These are phyloP conservation scores for Palythoa grandis DNA, from an alignment of 92 coral and sea anemone genomes.

Conservation along the genomic window DNA sequence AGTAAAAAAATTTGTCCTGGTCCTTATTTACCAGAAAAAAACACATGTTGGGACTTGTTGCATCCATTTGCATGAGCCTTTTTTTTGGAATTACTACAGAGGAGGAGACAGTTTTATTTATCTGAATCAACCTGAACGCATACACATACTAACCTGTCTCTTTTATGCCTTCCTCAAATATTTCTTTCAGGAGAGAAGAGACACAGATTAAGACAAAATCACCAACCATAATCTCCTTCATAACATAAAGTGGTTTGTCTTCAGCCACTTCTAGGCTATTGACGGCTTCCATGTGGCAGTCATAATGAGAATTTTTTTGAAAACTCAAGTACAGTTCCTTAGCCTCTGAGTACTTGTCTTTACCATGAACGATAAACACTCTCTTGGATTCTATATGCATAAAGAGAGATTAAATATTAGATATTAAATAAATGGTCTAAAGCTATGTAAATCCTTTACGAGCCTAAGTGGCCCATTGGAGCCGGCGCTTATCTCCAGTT, in stretches of 20 bases:
- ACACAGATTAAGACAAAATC: constrained; percentile 78
- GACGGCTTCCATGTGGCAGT: constrained; percentile 38
- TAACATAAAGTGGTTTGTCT: constrained; percentile 62
- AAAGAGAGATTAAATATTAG: not conserved
- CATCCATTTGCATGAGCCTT: too few relatives aligned
- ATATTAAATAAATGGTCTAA: too few relatives aligned
- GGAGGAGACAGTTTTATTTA: too few relatives aligned
- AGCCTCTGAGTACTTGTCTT: constrained; percentile 14
- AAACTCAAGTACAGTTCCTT: constrained; percentile 14
- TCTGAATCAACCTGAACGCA: too few relatives aligned
- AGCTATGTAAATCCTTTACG: too few relatives aligned
- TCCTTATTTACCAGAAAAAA: too few relatives aligned
- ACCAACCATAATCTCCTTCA: constrained; percentile 59
- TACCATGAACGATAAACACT: constrained; percentile 35
- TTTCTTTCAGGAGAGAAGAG: constrained; percentile 63
- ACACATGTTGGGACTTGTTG: too few relatives aligned
- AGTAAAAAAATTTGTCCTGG: too few relatives aligned
- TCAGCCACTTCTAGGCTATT: constrained; percentile 62
- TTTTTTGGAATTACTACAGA: too few relatives aligned
- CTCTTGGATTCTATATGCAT: constrained; percentile 21
- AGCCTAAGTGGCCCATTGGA: too few relatives aligned
- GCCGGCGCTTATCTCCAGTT: too few relatives aligned
- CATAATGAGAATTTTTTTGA: constrained; percentile 2
- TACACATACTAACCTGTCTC: constrained; percentile 32
- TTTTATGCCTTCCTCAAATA: constrained; percentile 58